Conservation (phyloP, 2,888 invertebrate species). For the Caenorhabditis panamensis region DNA sequence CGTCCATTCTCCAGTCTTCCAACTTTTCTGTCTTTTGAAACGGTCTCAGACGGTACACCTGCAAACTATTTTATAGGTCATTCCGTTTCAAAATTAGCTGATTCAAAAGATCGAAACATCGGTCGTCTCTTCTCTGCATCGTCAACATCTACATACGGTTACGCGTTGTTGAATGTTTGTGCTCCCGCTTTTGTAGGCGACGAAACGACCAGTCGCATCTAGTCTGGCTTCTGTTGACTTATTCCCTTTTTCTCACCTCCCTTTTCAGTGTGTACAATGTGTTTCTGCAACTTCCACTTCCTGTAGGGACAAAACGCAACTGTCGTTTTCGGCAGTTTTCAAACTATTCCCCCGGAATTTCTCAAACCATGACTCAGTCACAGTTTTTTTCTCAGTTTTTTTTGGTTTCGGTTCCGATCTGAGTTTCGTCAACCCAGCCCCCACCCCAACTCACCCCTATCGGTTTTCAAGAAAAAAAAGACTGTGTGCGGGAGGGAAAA, state of each 20-base stretch:
- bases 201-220: slow-evolving; percentile 45
- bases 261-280: slow-evolving; percentile 20
- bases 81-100: slow-evolving; percentile 42
- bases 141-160: slow-evolving; percentile 57
- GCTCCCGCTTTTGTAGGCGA: slow-evolving; percentile 56
- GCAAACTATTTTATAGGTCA: not conserved
- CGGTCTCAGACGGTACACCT: not conserved
- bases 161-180: slow-evolving; percentile 61
- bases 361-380: slow-evolving; percentile 27
- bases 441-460: slow-evolving; percentile 12
- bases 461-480: slow-evolving; percentile 40
- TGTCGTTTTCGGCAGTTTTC: slow-evolving; percentile 7
- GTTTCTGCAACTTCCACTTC: slow-evolving; percentile 1
- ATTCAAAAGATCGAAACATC: slow-evolving; percentile 34
- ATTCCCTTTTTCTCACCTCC: slow-evolving; percentile 4
- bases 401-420: not conserved
- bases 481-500: slow-evolving; percentile 51
- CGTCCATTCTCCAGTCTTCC: slow-evolving; percentile 20
- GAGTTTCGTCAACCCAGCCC: not conserved
- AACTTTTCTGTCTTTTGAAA: slow-evolving; percentile 2
- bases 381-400: slow-evolving; percentile 9
- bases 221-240: slow-evolving; percentile 54
- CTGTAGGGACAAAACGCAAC: not conserved
- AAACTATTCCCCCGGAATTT: not conserved
- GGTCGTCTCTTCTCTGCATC: slow-evolving; percentile 6